Conservation (phyloP, 35 echinoderm and acorn worm genomes). For the Acanthaster planci region DNA sequence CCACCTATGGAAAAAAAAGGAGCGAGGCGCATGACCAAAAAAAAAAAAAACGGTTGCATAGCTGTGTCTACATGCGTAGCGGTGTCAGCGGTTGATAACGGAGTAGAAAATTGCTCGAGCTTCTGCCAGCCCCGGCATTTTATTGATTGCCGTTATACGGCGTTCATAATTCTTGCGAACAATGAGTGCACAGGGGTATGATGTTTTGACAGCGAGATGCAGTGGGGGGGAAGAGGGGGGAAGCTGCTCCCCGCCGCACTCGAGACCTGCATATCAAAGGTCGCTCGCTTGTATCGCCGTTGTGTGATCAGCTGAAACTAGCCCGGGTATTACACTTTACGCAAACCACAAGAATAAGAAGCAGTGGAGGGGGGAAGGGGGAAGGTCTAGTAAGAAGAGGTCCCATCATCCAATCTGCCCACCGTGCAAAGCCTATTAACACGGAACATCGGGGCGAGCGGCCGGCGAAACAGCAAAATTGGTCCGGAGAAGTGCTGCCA, state of each 20-base stretch:
- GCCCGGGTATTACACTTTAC: not conserved
- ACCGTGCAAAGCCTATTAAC: constrained; percentile 29
- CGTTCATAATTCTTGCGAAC: not conserved
- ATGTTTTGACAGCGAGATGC: constrained; percentile 24
- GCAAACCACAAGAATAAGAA: not conserved
- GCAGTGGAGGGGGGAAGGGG: not conserved
- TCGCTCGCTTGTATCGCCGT: constrained; percentile 14
- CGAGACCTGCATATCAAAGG: constrained; percentile 5
- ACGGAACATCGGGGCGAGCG: not conserved
- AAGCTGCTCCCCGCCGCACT: not conserved
- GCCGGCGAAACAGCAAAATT: not conserved
- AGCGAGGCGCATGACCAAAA: too few relatives aligned
- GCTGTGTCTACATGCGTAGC: constrained; percentile 22
- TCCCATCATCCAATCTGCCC: constrained; percentile 14
- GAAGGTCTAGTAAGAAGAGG: not conserved
- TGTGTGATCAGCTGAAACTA: constrained; percentile 28
- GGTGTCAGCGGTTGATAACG: constrained; percentile 7
- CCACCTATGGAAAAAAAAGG: not conserved
- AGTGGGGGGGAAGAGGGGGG: not conserved
- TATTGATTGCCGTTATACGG: constrained; percentile 23
- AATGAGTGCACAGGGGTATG: not conserved
- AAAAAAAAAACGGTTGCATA: not conserved
- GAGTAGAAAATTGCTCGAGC: constrained; percentile 9
- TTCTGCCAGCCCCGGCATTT: not conserved
- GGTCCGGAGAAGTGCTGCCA: constrained; percentile 2